Conservation (phyloP, 2,797 vertebrate genomes). For the Amblyopsis hoosieri region DNA sequence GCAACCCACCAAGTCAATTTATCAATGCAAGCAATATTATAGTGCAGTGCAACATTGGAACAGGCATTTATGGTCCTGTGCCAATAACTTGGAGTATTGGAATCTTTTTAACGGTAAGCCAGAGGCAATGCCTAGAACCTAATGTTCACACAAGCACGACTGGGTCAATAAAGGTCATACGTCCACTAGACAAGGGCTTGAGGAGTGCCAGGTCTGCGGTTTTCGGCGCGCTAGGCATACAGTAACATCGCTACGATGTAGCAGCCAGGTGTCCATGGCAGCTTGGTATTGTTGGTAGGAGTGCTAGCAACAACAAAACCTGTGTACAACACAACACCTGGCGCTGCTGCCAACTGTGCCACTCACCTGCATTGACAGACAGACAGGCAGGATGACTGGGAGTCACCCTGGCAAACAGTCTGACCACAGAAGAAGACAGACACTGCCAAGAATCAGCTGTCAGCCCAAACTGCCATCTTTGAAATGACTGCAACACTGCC, state of each 20-base stretch:
- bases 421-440: constrained; percentile 3
- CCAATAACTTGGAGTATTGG: constrained; percentile 27
- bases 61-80: constrained; percentile 3
- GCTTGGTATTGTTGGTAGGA: constrained; percentile 56
- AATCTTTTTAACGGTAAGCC: constrained; percentile 42
- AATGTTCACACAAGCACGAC: constrained; percentile 52
- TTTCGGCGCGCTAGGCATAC: not conserved
- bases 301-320: constrained; percentile 57
- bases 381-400: constrained; percentile 43
- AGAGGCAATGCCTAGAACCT: constrained; percentile 36
- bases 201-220: constrained; percentile 39
- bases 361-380: constrained; percentile 46
- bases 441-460: not conserved
- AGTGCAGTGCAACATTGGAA: constrained; percentile 11
- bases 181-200: constrained; percentile 45
- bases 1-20: constrained; percentile 24
- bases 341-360: constrained; percentile 44
- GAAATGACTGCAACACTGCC: constrained; percentile 5
- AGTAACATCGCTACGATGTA: constrained; percentile 53
- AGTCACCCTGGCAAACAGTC: constrained; percentile 56
- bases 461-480: not conserved
- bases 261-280: constrained; percentile 68
- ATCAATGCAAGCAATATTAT: constrained; percentile 16
- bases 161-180: constrained; percentile 63
- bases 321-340: constrained; percentile 70